Percentiles rank a stretch among this genome's conserved stretches.
phyloP scores from a whole-genome alignment of 2,888 invertebrate species.

The Drosophila mettleri region DNA sequence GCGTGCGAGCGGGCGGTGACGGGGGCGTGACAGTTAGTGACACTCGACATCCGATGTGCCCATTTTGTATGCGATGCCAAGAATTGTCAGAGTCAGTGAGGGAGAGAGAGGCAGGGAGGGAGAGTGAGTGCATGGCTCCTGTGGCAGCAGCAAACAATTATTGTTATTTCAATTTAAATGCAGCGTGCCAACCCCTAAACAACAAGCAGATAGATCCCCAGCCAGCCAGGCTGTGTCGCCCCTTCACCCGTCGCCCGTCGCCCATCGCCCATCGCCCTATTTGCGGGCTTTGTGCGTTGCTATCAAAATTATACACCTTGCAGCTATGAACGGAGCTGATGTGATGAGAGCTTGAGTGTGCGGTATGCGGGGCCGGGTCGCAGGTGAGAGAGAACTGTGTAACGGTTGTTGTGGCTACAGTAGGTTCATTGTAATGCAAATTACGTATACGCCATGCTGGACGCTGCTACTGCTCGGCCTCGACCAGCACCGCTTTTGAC shows the following conservation, averaged over 20 bases:
- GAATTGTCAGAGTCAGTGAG: conserved; percentile 33
- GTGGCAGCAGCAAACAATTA: conserved; percentile 65
- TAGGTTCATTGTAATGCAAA: conserved; percentile 74
- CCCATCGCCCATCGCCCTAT: neutral
- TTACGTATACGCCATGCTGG: conserved; percentile 69
- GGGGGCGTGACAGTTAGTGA: conserved; percentile 37
- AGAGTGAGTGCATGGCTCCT: conserved; percentile 1
- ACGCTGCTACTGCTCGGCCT: conserved; percentile 15
- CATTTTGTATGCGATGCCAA: conserved; percentile 30
- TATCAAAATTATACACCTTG: conserved; percentile 76
- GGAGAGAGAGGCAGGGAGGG: neutral
- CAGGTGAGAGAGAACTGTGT: neutral
- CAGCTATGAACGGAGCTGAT: conserved; percentile 38
- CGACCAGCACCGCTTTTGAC: too few species aligned
- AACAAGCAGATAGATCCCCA: neutral
- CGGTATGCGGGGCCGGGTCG: neutral
- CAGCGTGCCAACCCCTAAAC: conserved; percentile 26
- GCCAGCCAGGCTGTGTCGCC: neutral
- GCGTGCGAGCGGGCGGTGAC: too few species aligned
- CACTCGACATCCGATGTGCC: conserved; percentile 50
- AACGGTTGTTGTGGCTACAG: conserved; percentile 34
- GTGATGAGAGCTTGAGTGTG: conserved; percentile 1
- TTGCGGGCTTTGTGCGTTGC: conserved; percentile 51
- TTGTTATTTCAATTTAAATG: conserved; percentile 73
- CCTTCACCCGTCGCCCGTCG: neutral